A percentile compares a stretch with the other conserved stretches of the same genome.
Conservation (phyloP, 2,888 invertebrate species). For the Drosophila neotestacea region DNA sequence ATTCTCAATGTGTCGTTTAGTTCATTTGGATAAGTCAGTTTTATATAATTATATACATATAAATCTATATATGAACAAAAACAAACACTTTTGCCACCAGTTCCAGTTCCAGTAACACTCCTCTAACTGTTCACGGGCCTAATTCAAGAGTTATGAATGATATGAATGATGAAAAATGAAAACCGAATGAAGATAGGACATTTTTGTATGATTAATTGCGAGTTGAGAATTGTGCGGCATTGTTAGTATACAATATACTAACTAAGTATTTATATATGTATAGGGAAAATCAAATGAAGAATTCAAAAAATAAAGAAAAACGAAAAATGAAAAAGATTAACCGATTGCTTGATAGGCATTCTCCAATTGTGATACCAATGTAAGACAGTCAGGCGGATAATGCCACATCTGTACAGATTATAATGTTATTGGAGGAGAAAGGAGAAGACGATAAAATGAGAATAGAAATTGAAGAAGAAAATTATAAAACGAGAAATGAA, state of each 20-base stretch:
- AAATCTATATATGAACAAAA: not conserved
- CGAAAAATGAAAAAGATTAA: constrained; percentile 7
- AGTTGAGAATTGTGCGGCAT: constrained; percentile 7
- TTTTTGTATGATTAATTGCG: constrained; percentile 10
- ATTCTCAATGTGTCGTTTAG: constrained; percentile 52
- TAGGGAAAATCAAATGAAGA: not conserved
- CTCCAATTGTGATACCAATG: constrained; percentile 67
- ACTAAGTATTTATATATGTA: constrained; percentile 21
- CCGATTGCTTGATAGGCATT: constrained; percentile 56
- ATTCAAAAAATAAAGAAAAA: not conserved
- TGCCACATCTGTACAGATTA: constrained; percentile 36
- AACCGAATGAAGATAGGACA: not conserved
- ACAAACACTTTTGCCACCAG: constrained; percentile 31
- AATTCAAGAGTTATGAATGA: constrained; percentile 1
- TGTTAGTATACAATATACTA: not conserved
- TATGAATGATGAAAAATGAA: not conserved
- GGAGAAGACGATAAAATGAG: not conserved
- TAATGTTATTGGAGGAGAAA: constrained; percentile 19
- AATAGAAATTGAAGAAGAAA: constrained; percentile 1
- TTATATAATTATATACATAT: constrained; percentile 34
- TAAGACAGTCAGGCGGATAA: constrained; percentile 48
- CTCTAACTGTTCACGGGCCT: constrained; percentile 9
- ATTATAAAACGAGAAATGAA: constrained; percentile 15
- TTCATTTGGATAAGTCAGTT: constrained; percentile 28
- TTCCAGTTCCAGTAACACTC: constrained; percentile 9